Conservation (phyloP, 2,113 vertebrate species). For the Siniperca chuatsi region DNA sequence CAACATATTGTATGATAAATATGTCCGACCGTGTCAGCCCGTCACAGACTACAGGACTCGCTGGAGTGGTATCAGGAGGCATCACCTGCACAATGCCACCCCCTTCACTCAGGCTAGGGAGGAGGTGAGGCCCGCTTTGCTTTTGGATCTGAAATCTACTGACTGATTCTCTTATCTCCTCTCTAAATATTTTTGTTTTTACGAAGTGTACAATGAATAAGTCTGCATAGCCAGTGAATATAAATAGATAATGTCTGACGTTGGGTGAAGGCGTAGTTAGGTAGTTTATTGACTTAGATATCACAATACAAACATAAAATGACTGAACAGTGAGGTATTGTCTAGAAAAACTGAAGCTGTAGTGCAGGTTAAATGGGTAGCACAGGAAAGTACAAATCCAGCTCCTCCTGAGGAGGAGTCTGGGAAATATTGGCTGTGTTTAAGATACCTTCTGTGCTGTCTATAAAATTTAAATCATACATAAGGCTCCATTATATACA, state of each 20-base stretch:
- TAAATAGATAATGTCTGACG: too few species aligned
- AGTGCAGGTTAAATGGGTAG: not conserved
- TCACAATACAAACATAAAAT: too few species aligned
- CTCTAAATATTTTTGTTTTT: not conserved
- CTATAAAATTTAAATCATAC: not conserved
- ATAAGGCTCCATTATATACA: not conserved
- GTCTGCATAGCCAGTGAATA: too few species aligned
- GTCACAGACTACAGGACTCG: conserved; percentile 91
- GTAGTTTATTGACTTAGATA: too few species aligned
- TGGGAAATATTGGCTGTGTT: not conserved
- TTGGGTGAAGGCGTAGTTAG: too few species aligned
- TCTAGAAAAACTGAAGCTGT: not conserved
- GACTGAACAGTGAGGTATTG: too few species aligned
- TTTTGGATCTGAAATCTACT: not conserved
- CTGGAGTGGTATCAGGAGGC: conserved; percentile 92
- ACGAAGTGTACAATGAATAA: not conserved
- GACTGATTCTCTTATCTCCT: not conserved
- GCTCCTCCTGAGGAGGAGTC: too few species aligned
- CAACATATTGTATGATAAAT: conserved; percentile 91
- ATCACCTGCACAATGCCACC: conserved; percentile 87
- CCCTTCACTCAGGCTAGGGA: conserved; percentile 88
- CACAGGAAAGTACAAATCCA: not conserved
- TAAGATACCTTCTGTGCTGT: not conserved
- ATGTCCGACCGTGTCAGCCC: conserved; percentile 86
- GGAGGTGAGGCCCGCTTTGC: conserved; percentile 83